Base-by-base conservation (phyloP, 2,888 invertebrate genomes). In the Urechis unicinctus region DNA sequence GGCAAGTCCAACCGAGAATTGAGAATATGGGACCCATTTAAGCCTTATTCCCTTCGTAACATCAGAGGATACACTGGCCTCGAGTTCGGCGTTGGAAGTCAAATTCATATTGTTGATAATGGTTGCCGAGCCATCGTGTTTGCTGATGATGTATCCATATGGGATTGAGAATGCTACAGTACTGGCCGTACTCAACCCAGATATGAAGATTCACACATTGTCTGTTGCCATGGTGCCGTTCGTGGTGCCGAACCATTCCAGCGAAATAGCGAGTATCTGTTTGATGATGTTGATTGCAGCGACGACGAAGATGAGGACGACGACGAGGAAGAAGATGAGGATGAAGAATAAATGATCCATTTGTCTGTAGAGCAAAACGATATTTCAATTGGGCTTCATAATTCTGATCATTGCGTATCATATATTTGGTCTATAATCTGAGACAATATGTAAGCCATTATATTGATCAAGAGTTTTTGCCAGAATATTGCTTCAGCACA, bases 81-180 rank as follows among this genome's bases (percentile, higher is more conserved):
- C 28, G 58, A 68, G 25, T 70, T 73, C 44, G 61, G 60, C 9
- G 65, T 67, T 13, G 60, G 66, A 6, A 71, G 70, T 48, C 66
- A 68, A 55, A 70, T 75, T 29, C 69, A 71, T 51, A 60, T 74
- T n/a, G 52, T 68, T 6, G 66, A 68, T 24, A 64, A 66, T 24
- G 68, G 67, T 1, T 58, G 48, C 1, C 60, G 61, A 22, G 75
- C 70, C 5, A 67, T 74, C 5, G 70, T 76, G 5, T 71, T 68
- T 51, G 70, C 74, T 17, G 70, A 72, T 3, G 73, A 72, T 46
- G 69, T 76, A 24, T 73, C 75, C 1, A 54, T 76, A 5, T 76
- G 75, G 76, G 75, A 76, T 75, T 3, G 68, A 71, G 24, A 52
- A 62, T 9, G 68, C 64, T 1, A 59, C 50, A 0, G 59, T 72